phyloP scores from a whole-genome alignment of 92 coral and sea anemone species.

The Bergia puertoricense region DNA sequence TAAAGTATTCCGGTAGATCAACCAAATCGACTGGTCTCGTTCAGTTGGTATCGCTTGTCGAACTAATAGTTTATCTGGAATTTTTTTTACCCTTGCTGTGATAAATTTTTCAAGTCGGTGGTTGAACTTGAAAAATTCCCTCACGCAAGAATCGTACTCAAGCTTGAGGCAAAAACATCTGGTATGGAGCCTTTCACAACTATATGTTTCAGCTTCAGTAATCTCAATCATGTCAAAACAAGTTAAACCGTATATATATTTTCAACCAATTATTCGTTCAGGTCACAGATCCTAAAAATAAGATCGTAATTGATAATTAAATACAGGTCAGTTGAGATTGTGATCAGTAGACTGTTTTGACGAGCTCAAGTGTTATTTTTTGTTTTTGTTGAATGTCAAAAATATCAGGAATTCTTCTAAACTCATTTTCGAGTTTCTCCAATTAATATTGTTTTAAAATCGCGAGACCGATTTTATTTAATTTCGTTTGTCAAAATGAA shows the following conservation, averaged over 20 bases:
- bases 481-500: too few species aligned
- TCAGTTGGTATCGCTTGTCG: background rate
- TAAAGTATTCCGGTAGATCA: background rate
- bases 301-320: background rate
- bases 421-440: too few species aligned
- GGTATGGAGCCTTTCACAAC: background rate
- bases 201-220: slow-evolving; percentile 5
- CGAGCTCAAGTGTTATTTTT: background rate
- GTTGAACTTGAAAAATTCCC: background rate
- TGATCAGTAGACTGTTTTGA: background rate
- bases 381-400: too few species aligned
- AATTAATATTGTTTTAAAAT: too few species aligned
- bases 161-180: slow-evolving; percentile 13
- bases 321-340: background rate
- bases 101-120: background rate
- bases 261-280: background rate
- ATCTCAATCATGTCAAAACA: slow-evolving; percentile 20
- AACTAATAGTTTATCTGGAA: background rate
- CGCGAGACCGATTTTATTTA: too few species aligned
- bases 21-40: background rate
- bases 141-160: background rate
- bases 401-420: too few species aligned
- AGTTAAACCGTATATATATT: background rate
- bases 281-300: background rate
- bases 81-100: background rate